A percentile compares a stretch with the other conserved stretches of the same genome.
Evolutionary conservation across 1,140 invertebrate genomes (phyloP).

Genomic region (Macrotrachela quadricornifera): DNA sequence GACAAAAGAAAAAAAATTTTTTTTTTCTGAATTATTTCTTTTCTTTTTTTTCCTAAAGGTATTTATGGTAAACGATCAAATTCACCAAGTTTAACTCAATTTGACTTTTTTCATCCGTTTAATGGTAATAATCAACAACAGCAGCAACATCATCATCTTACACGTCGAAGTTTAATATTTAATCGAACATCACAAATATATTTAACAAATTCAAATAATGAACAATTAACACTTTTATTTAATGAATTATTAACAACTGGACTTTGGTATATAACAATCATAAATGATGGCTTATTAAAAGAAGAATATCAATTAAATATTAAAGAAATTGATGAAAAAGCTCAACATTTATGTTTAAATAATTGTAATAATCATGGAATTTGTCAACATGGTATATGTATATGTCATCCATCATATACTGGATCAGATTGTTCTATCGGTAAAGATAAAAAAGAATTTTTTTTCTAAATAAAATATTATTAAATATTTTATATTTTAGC

Average conservation of each 20-base stretch:
- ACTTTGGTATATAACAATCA: constrained; percentile 2
- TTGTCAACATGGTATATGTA: constrained; percentile 72
- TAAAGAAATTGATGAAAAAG: neutral
- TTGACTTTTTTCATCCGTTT: too few relatives aligned
- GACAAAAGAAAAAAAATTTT: too few relatives aligned
- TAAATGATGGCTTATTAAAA: neutral
- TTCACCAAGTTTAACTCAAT: too few relatives aligned
- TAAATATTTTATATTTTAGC: constrained; percentile 45
- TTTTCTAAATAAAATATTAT: too few relatives aligned
- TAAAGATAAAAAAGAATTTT: neutral
- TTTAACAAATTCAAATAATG: neutral
- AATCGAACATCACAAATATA: neutral
- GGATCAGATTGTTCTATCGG: constrained; percentile 66
- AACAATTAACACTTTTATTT: neutral
- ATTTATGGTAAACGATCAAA: too few relatives aligned
- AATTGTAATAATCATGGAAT: constrained; percentile 88
- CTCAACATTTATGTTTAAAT: constrained; percentile 57
- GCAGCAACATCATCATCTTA: too few relatives aligned
- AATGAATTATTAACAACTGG: neutral
- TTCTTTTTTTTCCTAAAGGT: too few relatives aligned
- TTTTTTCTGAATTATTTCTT: too few relatives aligned
- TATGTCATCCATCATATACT: constrained; percentile 85
- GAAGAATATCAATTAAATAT: constrained; percentile 1
- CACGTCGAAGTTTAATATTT: neutral
- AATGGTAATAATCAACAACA: too few relatives aligned